phyloP scores from a whole-genome alignment of 2,113 vertebrate species.

The Phainopepla nitens region DNA sequence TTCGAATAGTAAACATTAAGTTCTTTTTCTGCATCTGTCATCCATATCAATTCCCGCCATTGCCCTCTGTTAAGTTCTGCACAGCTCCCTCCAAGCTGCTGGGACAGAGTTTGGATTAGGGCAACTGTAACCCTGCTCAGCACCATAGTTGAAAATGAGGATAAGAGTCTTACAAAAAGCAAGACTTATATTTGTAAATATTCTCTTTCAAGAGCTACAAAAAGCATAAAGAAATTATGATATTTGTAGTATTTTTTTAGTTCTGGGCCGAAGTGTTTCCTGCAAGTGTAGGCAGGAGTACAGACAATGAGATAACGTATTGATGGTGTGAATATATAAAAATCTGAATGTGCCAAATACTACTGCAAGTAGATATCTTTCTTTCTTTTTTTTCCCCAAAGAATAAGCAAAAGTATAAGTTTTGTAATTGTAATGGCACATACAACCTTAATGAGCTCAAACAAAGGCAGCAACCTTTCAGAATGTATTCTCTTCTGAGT shows the following conservation, averaged over 20 bases:
- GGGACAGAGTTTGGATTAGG: not conserved
- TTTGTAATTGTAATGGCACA: not conserved
- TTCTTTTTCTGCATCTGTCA: not conserved
- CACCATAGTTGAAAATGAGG: not conserved
- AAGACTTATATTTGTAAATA: not conserved
- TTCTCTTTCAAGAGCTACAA: not conserved
- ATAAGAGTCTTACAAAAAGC: not conserved
- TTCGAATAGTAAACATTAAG: not conserved
- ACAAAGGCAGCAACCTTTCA: not conserved
- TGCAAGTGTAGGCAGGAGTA: not conserved
- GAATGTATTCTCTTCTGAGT: not conserved
- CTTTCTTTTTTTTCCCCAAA: not conserved
- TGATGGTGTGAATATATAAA: not conserved
- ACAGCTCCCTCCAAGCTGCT: not conserved
- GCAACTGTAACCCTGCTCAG: not conserved
- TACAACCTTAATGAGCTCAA: conserved; percentile 14
- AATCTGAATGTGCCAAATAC: not conserved
- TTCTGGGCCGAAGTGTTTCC: not conserved
- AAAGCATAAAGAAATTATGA: not conserved
- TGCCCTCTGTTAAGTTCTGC: not conserved
- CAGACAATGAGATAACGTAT: not conserved
- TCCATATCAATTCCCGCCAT: fast-evolving
- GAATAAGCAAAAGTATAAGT: not conserved
- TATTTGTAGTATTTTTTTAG: not conserved
- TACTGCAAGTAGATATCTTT: not conserved